These are phyloP conservation scores for Heliconius eleuchia DNA, from an alignment of 1,140 invertebrate genomes.

Conservation along the genomic window DNA sequence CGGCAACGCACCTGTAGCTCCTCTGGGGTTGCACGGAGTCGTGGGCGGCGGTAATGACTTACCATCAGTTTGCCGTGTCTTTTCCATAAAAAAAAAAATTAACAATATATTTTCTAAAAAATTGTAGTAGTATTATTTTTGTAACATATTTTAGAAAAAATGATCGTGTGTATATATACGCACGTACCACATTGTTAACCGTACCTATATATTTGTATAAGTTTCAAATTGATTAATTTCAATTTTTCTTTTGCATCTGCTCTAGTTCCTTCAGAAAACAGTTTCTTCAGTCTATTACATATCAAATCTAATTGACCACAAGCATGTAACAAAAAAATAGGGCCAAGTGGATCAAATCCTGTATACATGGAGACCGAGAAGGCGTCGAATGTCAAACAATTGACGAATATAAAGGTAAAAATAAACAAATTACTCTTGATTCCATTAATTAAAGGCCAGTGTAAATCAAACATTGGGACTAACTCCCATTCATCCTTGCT, in stretches of 20 bases:
- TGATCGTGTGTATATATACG: too few species aligned
- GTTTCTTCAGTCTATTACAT: slow-evolving; percentile 33
- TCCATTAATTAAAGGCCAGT: slow-evolving; percentile 43
- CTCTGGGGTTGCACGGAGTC: too few species aligned
- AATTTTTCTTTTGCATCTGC: slow-evolving; percentile 32
- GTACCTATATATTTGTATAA: slow-evolving; percentile 54
- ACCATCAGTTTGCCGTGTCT: too few species aligned
- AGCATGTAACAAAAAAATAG: slow-evolving; percentile 52
- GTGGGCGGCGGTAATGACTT: too few species aligned
- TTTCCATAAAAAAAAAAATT: too few species aligned
- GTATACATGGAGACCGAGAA: slow-evolving; percentile 44
- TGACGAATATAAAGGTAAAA: slow-evolving; percentile 30
- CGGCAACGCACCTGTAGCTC: too few species aligned
- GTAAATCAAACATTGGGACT: slow-evolving; percentile 49
- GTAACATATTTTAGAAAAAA: too few species aligned
- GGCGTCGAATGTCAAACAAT: slow-evolving; percentile 42
- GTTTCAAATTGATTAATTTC: slow-evolving; percentile 46
- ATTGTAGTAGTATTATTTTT: too few species aligned
- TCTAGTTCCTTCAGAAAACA: slow-evolving; percentile 33
- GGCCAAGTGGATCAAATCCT: slow-evolving; percentile 47
- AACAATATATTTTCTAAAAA: too few species aligned
- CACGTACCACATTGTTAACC: too few species aligned
- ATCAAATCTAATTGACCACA: slow-evolving; percentile 50
- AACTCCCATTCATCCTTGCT: slow-evolving; percentile 43
- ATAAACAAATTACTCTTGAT: slow-evolving; percentile 36